Percentiles rank a stretch among this genome's conserved stretches.
These are phyloP conservation scores for Branchellion lobata DNA, from an alignment of 2,888 invertebrate species.

Conservation along the genomic window DNA sequence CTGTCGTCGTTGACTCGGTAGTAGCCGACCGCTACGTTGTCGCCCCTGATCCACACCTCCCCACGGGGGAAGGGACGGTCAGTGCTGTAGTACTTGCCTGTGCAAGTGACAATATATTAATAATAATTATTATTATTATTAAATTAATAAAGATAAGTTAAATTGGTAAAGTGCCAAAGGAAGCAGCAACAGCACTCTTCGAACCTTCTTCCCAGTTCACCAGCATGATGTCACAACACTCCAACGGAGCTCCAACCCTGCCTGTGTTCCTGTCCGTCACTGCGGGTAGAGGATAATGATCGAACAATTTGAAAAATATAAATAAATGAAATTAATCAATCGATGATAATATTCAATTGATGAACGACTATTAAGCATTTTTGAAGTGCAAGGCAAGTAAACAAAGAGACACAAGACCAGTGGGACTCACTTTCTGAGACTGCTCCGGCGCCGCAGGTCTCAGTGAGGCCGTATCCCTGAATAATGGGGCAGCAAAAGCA, in stretches of 20 bases:
- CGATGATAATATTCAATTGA: no score
- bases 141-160: not conserved
- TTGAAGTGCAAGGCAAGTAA: no score
- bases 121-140: no score
- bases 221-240: constrained; percentile 79
- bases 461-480: constrained; percentile 94
- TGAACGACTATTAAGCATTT: no score
- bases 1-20: constrained; percentile 86
- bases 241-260: constrained; percentile 83
- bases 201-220: constrained; percentile 86
- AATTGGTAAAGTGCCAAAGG: no score
- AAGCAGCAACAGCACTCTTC: no score
- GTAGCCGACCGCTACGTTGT: constrained; percentile 88
- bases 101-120: no score
- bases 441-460: constrained; percentile 88
- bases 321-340: no score
- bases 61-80: constrained; percentile 84
- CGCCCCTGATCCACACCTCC: constrained; percentile 83
- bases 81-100: constrained; percentile 77
- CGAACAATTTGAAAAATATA: no score
- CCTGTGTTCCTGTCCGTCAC: constrained; percentile 73
- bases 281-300: constrained; percentile 53
- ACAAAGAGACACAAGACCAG: no score
- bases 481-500: constrained; percentile 86
- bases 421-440: constrained; percentile 59